These are phyloP conservation scores for Notechis scutatus DNA, from an alignment of 2,113 vertebrate species.

Conservation along the genomic window DNA sequence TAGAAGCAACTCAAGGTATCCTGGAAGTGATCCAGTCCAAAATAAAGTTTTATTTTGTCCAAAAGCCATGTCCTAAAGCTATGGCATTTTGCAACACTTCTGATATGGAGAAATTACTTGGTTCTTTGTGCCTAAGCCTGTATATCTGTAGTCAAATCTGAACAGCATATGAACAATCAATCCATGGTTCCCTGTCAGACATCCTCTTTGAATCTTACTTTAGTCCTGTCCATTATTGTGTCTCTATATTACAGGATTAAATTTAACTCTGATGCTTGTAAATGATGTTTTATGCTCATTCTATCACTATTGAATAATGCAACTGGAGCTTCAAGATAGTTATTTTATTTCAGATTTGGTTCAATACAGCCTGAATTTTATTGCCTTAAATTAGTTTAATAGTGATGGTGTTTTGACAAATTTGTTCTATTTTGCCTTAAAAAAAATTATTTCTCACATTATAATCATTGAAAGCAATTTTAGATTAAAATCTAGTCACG, in stretches of 20 bases:
- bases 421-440: neutral
- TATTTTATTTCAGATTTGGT: neutral
- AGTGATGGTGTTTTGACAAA: neutral
- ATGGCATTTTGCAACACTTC: neutral
- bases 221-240: neutral
- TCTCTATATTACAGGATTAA: neutral
- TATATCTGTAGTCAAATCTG: neutral
- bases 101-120: neutral
- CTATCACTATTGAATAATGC: neutral
- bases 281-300: neutral
- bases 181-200: neutral
- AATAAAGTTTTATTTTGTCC: neutral
- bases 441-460: neutral
- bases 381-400: neutral
- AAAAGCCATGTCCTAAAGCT: neutral
- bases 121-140: neutral
- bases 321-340: too few relatives aligned
- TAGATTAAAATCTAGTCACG: neutral
- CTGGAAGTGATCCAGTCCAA: neutral
- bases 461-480: neutral
- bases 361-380: neutral
- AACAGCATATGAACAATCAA: neutral
- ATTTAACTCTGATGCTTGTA: neutral
- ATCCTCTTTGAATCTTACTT: neutral
- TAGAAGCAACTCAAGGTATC: neutral